A percentile compares a stretch with the other conserved stretches of the same genome.
These are phyloP conservation scores for Reticulitermes lucifugus DNA, from an alignment of 2,888 invertebrate species.

Conservation along the genomic window DNA sequence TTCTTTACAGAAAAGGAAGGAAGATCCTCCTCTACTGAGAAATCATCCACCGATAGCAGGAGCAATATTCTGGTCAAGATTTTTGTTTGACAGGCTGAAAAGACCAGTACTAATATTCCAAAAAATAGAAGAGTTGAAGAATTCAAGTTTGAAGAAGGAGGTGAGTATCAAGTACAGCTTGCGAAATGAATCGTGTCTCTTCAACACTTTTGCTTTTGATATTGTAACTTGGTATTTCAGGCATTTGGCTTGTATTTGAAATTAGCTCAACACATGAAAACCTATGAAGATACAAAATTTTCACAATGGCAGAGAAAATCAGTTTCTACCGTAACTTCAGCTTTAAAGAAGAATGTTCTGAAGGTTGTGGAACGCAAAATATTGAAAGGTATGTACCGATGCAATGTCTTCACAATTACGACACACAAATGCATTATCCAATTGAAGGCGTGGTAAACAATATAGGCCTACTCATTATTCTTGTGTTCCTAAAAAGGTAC, in stretches of 20 bases:
- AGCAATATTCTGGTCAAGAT: slow-evolving; percentile 86
- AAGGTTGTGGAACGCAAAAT: slow-evolving; percentile 63
- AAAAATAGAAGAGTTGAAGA: slow-evolving; percentile 78
- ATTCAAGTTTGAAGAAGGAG: slow-evolving; percentile 78
- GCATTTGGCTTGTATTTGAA: slow-evolving; percentile 83
- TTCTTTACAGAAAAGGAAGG: slow-evolving; percentile 61
- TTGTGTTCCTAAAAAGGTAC: too few species aligned
- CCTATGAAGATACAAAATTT: slow-evolving; percentile 79
- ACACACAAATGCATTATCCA: too few species aligned
- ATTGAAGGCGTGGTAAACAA: too few species aligned
- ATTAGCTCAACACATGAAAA: slow-evolving; percentile 79
- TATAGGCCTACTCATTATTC: too few species aligned
- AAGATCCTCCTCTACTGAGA: slow-evolving; percentile 77
- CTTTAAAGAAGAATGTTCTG: slow-evolving; percentile 78
- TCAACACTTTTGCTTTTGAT: too few species aligned
- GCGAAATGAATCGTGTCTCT: too few species aligned
- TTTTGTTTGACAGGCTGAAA: slow-evolving; percentile 83
- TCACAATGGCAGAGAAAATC: slow-evolving; percentile 77
- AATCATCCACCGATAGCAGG: slow-evolving; percentile 86
- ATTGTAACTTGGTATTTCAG: slow-evolving; percentile 55
- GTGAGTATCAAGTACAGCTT: slow-evolving; percentile 56
- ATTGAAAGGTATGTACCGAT: slow-evolving; percentile 12
- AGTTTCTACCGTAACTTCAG: slow-evolving; percentile 72
- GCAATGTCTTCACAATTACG: too few species aligned
- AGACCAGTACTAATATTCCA: slow-evolving; percentile 84